phyloP scores from a whole-genome alignment of 2,888 invertebrate species.

The Fragum sueziense region DNA sequence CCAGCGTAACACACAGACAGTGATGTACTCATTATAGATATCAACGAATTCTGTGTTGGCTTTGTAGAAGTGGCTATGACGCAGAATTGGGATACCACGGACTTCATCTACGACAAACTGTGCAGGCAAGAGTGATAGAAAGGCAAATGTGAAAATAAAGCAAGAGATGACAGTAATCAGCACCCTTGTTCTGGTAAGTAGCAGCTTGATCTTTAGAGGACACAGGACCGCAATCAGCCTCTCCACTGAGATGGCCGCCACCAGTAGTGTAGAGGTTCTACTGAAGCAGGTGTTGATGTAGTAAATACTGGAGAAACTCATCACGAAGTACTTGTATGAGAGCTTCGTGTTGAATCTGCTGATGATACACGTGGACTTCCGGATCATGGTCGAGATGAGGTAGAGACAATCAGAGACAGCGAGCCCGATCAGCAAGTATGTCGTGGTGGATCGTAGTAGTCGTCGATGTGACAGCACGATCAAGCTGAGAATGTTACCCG shows the following conservation, averaged over 20 bases:
- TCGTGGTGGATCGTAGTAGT: constrained; percentile 5
- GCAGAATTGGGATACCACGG: constrained; percentile 19
- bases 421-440: constrained; percentile 25
- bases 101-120: constrained; percentile 18
- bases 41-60: constrained; percentile 34
- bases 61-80: constrained; percentile 29
- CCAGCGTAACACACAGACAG: constrained; percentile 37
- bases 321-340: constrained; percentile 27
- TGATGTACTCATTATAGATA: constrained; percentile 30
- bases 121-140: constrained; percentile 16
- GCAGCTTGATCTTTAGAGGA: constrained; percentile 42
- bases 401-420: constrained; percentile 34
- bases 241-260: constrained; percentile 43
- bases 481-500: constrained; percentile 39
- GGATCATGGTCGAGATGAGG: constrained; percentile 33
- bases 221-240: constrained; percentile 52
- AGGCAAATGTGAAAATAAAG: constrained; percentile 24
- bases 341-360: constrained; percentile 16
- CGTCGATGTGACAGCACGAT: constrained; percentile 28
- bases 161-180: constrained; percentile 17
- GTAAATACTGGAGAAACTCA: constrained; percentile 32
- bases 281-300: constrained; percentile 36
- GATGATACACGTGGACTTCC: constrained; percentile 42
- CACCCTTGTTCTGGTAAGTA: constrained; percentile 27
- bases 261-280: constrained; percentile 33